Percentiles rank a stretch among this genome's conserved stretches.
phyloP scores from a whole-genome alignment of 2,888 invertebrate species.

The Macrophya annulata region DNA sequence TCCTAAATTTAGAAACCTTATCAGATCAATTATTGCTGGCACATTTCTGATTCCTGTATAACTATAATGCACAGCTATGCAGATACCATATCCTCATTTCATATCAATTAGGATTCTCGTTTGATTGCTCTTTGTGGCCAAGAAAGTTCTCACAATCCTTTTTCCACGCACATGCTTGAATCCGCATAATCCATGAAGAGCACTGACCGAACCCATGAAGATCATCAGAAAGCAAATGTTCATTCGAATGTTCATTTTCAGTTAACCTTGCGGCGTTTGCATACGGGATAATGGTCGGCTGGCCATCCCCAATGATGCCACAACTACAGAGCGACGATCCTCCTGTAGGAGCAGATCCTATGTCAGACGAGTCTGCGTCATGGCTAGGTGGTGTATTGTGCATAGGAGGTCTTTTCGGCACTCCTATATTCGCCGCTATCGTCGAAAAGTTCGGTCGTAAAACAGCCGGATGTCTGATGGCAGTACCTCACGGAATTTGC shows the following conservation, averaged over 20 bases:
- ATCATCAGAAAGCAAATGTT: not conserved
- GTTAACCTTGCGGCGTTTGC: slow-evolving; percentile 78
- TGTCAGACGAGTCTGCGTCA: slow-evolving; percentile 81
- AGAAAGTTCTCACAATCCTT: not conserved
- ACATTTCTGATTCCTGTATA: not conserved
- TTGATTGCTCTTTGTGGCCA: not conserved
- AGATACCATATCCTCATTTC: not conserved
- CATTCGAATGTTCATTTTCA: slow-evolving; percentile 70
- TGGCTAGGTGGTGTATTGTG: slow-evolving; percentile 83
- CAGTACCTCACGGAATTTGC: slow-evolving; percentile 82
- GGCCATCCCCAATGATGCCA: slow-evolving; percentile 83
- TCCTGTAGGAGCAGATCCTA: slow-evolving; percentile 78
- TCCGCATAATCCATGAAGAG: not conserved
- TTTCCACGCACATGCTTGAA: not conserved
- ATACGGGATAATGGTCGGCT: slow-evolving; percentile 80
- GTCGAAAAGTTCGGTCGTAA: slow-evolving; percentile 82
- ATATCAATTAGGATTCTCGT: not conserved
- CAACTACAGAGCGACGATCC: slow-evolving; percentile 78
- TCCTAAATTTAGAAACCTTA: not conserved
- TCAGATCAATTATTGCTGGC: not conserved
- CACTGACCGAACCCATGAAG: not conserved
- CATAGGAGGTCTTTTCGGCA: slow-evolving; percentile 81
- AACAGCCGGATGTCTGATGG: slow-evolving; percentile 80
- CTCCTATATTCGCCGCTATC: slow-evolving; percentile 79
- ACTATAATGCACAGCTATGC: not conserved